Base-by-base conservation (phyloP, 2,113 vertebrate genomes). In the Malaclemys terrapin region DNA sequence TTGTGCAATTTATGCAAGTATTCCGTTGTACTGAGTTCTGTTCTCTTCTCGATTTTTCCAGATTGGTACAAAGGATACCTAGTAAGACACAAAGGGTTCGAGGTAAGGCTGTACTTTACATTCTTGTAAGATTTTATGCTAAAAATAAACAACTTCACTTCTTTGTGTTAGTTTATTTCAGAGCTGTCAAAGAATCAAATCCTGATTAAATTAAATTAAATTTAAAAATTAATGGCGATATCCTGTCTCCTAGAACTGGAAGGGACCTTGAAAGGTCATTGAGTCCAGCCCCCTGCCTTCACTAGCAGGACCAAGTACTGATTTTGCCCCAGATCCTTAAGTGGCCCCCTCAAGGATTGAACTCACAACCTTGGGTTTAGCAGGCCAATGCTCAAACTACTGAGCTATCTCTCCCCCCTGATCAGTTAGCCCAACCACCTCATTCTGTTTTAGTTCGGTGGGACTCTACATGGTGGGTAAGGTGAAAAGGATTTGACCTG, bases 1-100 rank as follows among this genome's bases (percentile, higher is more conserved):
- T 14, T 31, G 25, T 72, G 17, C 31, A 82, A 38, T 53, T 29
- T 2, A 75, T 69, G 31, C 13, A 0, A 8, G 4, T 1, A 0
- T 24, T 59, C 27, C 80, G 22, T 59, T 53, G 49, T 35, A 47
- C 42, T 80, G 57, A 93, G 35, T 38, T 56, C 49, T 97, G 79
- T 31, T 75, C 54, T 91, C n/a, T 95, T n/a, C 96, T 89, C 96
- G 88, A 56, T 31, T 98, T 50, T 98, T 91, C 94, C 94, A 99
- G 99, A 98, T 56, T 99, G 99, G 99, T 99, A 98, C 96, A 98
- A 96, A 96, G 99, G 99, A 82, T 99, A 98, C 91, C 95, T 99
- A 89, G 94, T 98, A 20, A 99, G 98, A 91, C 99, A 99, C 95
- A 99, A 99, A 98, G 96, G 98, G 85, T 97, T 96, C 45, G 98